These are phyloP conservation scores for Mechanitis messenoides DNA, from an alignment of 2,888 invertebrate species.

Conservation along the genomic window DNA sequence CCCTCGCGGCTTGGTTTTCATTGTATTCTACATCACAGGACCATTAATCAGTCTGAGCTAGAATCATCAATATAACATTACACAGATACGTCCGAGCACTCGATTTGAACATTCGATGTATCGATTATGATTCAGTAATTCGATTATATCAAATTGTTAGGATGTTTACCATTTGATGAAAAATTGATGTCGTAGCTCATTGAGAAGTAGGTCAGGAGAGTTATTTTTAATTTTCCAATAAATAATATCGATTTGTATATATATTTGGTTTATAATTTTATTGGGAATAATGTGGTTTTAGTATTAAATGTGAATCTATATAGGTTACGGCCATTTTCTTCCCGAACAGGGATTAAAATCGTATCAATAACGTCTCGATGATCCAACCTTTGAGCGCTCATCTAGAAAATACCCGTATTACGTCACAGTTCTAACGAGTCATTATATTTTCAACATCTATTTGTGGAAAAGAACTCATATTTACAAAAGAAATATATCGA, in stretches of 20 bases:
- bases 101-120: conserved; percentile 66
- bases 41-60: conserved; percentile 75
- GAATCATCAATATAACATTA: conserved; percentile 75
- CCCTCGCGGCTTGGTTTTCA: conserved; percentile 50
- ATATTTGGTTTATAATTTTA: too few relatives aligned
- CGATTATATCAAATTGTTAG: conserved; percentile 61
- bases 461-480: too few relatives aligned
- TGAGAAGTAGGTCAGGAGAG: conserved; percentile 24
- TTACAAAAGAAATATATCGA: too few relatives aligned
- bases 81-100: conserved; percentile 70
- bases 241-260: too few relatives aligned
- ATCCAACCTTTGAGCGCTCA: conserved; percentile 38
- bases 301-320: background rate
- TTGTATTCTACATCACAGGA: conserved; percentile 63
- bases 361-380: conserved; percentile 39
- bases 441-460: conserved; percentile 9
- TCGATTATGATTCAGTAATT: conserved; percentile 70
- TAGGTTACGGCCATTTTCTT: conserved; percentile 33
- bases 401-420: conserved; percentile 33
- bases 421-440: conserved; percentile 13
- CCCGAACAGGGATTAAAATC: conserved; percentile 39
- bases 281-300: too few relatives aligned
- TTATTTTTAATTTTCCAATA: too few relatives aligned
- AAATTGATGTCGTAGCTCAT: conserved; percentile 51
- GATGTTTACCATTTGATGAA: conserved; percentile 61